Evolutionary conservation across 2,797 vertebrate species (phyloP).

Genomic region (Neoniphon sammara): DNA sequence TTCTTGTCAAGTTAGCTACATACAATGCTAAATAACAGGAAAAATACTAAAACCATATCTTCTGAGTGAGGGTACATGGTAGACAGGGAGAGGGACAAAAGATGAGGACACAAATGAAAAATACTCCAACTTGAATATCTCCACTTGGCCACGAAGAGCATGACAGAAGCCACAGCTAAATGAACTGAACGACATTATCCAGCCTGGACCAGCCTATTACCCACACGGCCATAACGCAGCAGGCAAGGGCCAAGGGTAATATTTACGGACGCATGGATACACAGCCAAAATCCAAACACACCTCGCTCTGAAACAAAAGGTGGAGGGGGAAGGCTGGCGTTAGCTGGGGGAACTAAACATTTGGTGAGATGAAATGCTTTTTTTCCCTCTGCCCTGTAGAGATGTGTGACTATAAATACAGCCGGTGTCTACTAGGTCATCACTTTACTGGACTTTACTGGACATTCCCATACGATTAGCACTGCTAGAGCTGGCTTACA

Average conservation of each 20-base stretch:
- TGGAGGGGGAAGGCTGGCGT: slow-evolving; percentile 31
- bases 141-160: not conserved
- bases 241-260: slow-evolving; percentile 52
- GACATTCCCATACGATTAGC: slow-evolving; percentile 22
- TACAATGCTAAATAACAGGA: no score
- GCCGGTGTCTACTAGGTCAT: slow-evolving; percentile 23
- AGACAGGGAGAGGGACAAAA: slow-evolving; percentile 7
- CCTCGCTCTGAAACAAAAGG: slow-evolving; percentile 52
- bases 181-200: slow-evolving; percentile 7
- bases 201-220: slow-evolving; percentile 24
- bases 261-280: slow-evolving; percentile 69
- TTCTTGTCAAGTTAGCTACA: no score
- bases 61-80: not conserved
- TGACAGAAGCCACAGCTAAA: slow-evolving; percentile 29
- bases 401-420: slow-evolving; percentile 73
- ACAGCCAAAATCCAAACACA: slow-evolving; percentile 69
- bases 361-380: slow-evolving; percentile 9
- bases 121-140: not conserved
- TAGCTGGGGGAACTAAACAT: slow-evolving; percentile 55
- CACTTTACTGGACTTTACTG: slow-evolving; percentile 38
- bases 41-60: no score
- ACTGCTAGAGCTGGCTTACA: not conserved
- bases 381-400: slow-evolving; percentile 9
- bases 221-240: slow-evolving; percentile 33
- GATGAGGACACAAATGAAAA: not conserved